phyloP scores from a whole-genome alignment of 2,888 invertebrate species.

The Phragmatobia fuliginosa region DNA sequence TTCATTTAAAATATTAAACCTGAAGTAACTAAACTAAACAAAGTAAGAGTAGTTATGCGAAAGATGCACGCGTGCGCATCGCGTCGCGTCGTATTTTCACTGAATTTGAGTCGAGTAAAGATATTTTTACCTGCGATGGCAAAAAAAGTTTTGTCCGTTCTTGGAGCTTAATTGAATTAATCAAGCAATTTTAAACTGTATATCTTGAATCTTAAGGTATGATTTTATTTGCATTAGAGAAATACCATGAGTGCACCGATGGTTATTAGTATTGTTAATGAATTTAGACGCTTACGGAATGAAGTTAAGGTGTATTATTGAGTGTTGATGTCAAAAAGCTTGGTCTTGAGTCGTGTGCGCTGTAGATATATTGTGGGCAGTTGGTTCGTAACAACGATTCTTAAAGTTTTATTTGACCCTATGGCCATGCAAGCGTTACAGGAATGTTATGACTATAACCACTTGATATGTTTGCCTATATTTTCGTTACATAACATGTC shows the following conservation, averaged over 20 bases:
- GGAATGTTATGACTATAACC: not conserved
- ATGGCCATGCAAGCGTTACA: not conserved
- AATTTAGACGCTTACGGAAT: slow-evolving; percentile 37
- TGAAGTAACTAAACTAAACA: slow-evolving; percentile 39
- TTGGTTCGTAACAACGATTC: slow-evolving; percentile 73
- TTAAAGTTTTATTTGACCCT: slow-evolving; percentile 65
- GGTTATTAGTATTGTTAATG: slow-evolving; percentile 39
- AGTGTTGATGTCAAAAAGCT: slow-evolving; percentile 50
- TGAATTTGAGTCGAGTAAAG: slow-evolving; percentile 69
- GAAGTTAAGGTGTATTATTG: slow-evolving; percentile 7
- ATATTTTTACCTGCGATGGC: slow-evolving; percentile 84
- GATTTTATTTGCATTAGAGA: slow-evolving; percentile 32
- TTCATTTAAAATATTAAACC: slow-evolving; percentile 47
- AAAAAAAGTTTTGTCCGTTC: slow-evolving; percentile 74
- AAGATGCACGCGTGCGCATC: slow-evolving; percentile 55
- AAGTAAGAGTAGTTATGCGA: slow-evolving; percentile 22
- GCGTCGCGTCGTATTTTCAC: slow-evolving; percentile 75
- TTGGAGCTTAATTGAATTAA: slow-evolving; percentile 52
- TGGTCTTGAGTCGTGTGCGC: slow-evolving; percentile 60
- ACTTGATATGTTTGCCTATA: too few relatives aligned
- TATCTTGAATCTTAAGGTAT: rapidly evolving
- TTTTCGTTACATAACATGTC: too few relatives aligned
- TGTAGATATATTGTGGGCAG: slow-evolving; percentile 79
- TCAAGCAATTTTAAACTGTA: slow-evolving; percentile 47
- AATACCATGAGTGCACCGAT: slow-evolving; percentile 72